phyloP scores from a whole-genome alignment of 2,113 vertebrate species.

The Cheilinus undulatus region DNA sequence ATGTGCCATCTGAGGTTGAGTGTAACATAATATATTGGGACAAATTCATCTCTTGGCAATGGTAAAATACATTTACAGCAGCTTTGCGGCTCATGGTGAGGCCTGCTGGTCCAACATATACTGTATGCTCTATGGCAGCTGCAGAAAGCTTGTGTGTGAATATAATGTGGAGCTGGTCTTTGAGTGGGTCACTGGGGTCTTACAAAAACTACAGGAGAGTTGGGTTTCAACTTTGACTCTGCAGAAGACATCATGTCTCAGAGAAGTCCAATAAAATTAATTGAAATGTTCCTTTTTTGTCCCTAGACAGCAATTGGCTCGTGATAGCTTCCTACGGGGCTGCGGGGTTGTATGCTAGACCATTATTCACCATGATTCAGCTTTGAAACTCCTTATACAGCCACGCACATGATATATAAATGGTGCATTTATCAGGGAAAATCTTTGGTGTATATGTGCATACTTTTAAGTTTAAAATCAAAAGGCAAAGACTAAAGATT shows the following conservation, averaged over 20 bases:
- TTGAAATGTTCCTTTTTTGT: constrained; percentile 51
- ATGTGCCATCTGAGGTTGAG: constrained; percentile 16
- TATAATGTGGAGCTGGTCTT: constrained; percentile 16
- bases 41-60: constrained; percentile 18
- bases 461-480: constrained; percentile 16
- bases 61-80: constrained; percentile 48
- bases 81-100: constrained; percentile 27
- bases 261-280: constrained; percentile 47
- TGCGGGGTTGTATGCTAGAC: constrained; percentile 1
- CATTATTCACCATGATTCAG: constrained; percentile 36
- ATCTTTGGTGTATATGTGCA: background rate
- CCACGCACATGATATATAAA: background rate
- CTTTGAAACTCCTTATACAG: background rate
- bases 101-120: constrained; percentile 29
- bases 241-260: constrained; percentile 67
- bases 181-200: constrained; percentile 26
- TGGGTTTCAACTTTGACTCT: constrained; percentile 69
- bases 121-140: constrained; percentile 37
- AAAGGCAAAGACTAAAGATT: constrained; percentile 14
- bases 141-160: constrained; percentile 30
- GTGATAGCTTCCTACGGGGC: constrained; percentile 40
- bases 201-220: constrained; percentile 52
- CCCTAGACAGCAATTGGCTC: constrained; percentile 40
- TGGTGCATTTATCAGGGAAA: background rate
- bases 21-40: constrained; percentile 29